Evolutionary conservation across 1,140 invertebrate species (phyloP).

Genomic region (Micrasema minimum): DNA sequence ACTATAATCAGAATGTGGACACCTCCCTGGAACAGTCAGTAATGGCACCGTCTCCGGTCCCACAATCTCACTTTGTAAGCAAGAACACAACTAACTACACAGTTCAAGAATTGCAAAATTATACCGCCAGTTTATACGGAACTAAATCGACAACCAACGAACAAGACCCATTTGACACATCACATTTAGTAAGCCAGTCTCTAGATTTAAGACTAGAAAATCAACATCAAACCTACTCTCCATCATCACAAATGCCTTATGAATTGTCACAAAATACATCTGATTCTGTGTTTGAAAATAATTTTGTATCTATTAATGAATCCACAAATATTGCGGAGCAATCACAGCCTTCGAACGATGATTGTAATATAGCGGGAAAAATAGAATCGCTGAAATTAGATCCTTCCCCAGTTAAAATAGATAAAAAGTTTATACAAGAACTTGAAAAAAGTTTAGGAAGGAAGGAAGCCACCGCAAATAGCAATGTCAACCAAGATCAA

Average conservation of each 20-base stretch:
- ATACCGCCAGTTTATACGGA: constrained; percentile 1
- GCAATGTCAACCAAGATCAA: constrained; percentile 42
- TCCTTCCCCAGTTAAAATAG: constrained; percentile 42
- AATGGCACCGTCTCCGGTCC: not conserved
- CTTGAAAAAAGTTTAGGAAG: constrained; percentile 51
- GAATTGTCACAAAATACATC: constrained; percentile 3
- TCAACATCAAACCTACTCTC: not conserved
- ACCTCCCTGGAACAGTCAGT: constrained; percentile 8
- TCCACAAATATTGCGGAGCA: not conserved
- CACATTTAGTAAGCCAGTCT: constrained; percentile 28
- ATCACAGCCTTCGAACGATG: not conserved
- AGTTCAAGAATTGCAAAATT: constrained; percentile 25
- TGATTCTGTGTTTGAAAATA: constrained; percentile 38
- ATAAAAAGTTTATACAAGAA: constrained; percentile 52
- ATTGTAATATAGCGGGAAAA: constrained; percentile 28
- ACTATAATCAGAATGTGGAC: constrained; percentile 37
- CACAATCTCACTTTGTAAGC: constrained; percentile 17
- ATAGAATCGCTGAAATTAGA: constrained; percentile 39
- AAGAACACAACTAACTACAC: constrained; percentile 7
- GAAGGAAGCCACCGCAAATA: constrained; percentile 51
- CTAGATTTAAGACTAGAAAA: constrained; percentile 3
- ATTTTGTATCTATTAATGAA: constrained; percentile 32
- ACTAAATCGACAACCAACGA: constrained; percentile 20
- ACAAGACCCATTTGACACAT: constrained; percentile 51
- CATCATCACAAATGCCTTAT: not conserved